These are phyloP conservation scores for Dipodomys stephensi DNA, from an alignment of 2,113 vertebrate species.

Conservation along the genomic window DNA sequence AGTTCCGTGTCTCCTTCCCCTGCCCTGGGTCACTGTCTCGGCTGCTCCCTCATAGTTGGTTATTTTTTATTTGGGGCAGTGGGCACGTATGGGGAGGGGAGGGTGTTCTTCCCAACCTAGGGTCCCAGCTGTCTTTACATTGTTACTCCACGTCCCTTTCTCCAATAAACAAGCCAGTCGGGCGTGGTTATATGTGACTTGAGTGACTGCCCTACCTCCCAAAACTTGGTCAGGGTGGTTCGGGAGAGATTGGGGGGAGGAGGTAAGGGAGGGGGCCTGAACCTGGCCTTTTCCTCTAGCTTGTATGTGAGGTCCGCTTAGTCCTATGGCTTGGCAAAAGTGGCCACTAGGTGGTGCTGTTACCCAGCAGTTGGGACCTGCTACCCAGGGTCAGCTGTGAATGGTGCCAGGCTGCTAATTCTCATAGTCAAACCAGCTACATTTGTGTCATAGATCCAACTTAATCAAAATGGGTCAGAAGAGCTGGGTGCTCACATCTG, in stretches of 20 bases:
- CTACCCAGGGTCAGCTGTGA: neutral
- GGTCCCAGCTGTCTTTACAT: constrained; percentile 64
- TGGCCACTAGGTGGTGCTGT: constrained; percentile 66
- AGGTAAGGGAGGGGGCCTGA: neutral
- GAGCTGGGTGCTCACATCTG: neutral
- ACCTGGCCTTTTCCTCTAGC: neutral
- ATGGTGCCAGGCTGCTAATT: too few relatives aligned
- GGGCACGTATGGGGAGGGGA: constrained; percentile 46
- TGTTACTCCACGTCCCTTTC: constrained; percentile 66
- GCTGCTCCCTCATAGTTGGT: constrained; percentile 77
- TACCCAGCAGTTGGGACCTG: rapidly evolving
- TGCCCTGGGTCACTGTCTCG: constrained; percentile 40
- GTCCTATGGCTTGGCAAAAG: rapidly evolving
- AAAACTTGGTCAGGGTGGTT: rapidly evolving
- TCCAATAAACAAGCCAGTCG: constrained; percentile 79
- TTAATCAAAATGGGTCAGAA: neutral
- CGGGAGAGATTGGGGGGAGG: too few relatives aligned
- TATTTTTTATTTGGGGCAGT: constrained; percentile 81
- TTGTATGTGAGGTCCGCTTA: neutral
- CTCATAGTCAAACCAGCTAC: neutral
- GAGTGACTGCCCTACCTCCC: neutral
- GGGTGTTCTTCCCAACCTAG: constrained; percentile 51
- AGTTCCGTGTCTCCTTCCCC: neutral
- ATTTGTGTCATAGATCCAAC: neutral
- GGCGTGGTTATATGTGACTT: constrained; percentile 66